Evolutionary conservation across 1,140 invertebrate species (phyloP).

Genomic region (Galleria mellonella): DNA sequence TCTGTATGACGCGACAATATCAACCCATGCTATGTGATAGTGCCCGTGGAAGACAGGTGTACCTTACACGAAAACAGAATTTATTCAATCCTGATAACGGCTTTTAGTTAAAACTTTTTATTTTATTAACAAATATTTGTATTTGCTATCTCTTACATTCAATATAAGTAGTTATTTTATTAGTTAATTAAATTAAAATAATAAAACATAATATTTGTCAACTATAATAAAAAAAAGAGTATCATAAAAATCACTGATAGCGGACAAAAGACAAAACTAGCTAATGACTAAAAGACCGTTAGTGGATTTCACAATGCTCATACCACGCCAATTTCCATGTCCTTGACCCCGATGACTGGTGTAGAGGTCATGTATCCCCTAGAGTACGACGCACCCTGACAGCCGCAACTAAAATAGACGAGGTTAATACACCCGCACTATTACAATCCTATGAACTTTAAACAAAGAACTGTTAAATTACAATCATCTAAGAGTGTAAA

Average conservation of each 20-base stretch:
- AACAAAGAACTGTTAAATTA: conserved; percentile 19
- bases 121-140: no score
- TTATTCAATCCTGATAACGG: background rate
- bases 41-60: conserved; percentile 31
- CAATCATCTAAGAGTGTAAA: no score
- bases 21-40: conserved; percentile 39
- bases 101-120: no score
- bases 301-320: no score
- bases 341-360: conserved; percentile 48
- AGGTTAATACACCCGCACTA: conserved; percentile 34
- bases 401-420: conserved; percentile 56
- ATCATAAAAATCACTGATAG: no score
- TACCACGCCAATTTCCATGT: conserved; percentile 14
- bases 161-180: no score
- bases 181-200: no score
- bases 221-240: no score
- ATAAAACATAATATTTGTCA: no score
- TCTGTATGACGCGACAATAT: conserved; percentile 48
- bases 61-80: conserved; percentile 1
- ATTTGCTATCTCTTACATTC: no score
- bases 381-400: conserved; percentile 52
- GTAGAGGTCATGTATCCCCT: conserved; percentile 35
- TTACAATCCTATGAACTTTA: conserved; percentile 11
- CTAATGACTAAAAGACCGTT: no score
- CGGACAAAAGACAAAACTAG: no score